phyloP scores from a whole-genome alignment of 2,888 invertebrate species.

The Temnothorax rugatulus region DNA sequence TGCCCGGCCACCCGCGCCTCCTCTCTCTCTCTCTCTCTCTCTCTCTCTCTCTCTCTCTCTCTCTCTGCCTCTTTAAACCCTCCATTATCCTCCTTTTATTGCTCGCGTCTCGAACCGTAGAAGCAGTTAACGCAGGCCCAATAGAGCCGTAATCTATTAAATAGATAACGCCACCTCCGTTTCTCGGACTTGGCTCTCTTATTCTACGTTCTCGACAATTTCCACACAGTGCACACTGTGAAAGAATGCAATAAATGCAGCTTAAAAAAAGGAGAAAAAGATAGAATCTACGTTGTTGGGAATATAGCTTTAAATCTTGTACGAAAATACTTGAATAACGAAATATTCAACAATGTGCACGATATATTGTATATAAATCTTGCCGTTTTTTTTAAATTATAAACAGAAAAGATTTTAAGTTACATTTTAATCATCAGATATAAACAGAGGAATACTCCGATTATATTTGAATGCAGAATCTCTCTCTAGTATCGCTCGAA shows the following conservation, averaged over 20 bases:
- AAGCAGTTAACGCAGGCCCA: slow-evolving; percentile 77
- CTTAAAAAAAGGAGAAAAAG: background rate
- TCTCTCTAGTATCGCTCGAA: background rate
- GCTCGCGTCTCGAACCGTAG: slow-evolving; percentile 57
- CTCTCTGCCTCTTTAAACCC: slow-evolving; percentile 52
- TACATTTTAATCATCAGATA: slow-evolving; percentile 16
- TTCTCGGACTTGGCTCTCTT: slow-evolving; percentile 21
- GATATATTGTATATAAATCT: background rate
- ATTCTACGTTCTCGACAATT: slow-evolving; percentile 27
- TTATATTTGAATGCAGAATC: slow-evolving; percentile 2
- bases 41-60: slow-evolving; percentile 12
- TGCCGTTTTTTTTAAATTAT: background rate
- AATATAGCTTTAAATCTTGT: background rate
- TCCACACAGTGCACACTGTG: slow-evolving; percentile 16
- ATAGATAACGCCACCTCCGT: slow-evolving; percentile 74
- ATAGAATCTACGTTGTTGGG: background rate
- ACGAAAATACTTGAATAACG: background rate
- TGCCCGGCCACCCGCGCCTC: slow-evolving; percentile 49
- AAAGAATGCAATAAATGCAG: slow-evolving; percentile 28
- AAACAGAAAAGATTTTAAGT: background rate
- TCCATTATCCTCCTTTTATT: slow-evolving; percentile 76
- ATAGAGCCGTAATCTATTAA: slow-evolving; percentile 79
- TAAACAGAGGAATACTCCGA: background rate
- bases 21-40: background rate
- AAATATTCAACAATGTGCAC: background rate